These are phyloP conservation scores for Eulemur macaco DNA, from an alignment of 2,113 vertebrate species.

Conservation along the genomic window DNA sequence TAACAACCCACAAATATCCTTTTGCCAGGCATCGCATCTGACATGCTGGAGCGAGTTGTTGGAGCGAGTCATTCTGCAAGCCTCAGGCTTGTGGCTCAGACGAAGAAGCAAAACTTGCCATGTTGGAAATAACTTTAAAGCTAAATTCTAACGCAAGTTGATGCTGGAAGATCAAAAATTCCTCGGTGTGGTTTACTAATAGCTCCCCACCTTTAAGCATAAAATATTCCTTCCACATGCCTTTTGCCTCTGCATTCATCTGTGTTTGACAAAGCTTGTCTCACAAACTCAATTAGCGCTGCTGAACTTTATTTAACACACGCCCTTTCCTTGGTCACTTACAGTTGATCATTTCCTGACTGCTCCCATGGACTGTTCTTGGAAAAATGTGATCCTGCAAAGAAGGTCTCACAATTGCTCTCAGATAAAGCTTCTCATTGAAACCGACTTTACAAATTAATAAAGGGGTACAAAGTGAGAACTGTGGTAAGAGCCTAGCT, in stretches of 20 bases:
- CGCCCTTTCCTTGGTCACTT: background rate
- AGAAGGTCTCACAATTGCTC: background rate
- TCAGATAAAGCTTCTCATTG: background rate
- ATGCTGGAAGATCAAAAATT: background rate
- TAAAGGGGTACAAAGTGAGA: too few species aligned
- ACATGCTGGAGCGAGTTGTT: background rate
- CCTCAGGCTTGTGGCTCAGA: background rate
- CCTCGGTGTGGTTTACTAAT: background rate
- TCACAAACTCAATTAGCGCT: background rate
- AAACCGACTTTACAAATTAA: too few species aligned
- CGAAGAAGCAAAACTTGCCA: background rate
- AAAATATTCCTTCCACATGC: background rate
- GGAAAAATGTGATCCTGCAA: background rate
- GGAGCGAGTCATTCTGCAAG: background rate
- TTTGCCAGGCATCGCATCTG: background rate
- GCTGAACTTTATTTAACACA: background rate
- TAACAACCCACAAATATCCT: background rate
- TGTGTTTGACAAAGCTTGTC: background rate
- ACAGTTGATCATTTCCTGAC: background rate
- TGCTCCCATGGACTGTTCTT: background rate
- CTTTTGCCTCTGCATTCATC: background rate
- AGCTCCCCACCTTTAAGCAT: background rate
- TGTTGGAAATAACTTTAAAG: constrained; percentile 31
- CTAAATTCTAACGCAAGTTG: constrained; percentile 3
- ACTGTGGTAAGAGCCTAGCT: too few species aligned